These are phyloP conservation scores for Tragelaphus eurycerus DNA, from an alignment of 2,797 vertebrate species.

Conservation along the genomic window DNA sequence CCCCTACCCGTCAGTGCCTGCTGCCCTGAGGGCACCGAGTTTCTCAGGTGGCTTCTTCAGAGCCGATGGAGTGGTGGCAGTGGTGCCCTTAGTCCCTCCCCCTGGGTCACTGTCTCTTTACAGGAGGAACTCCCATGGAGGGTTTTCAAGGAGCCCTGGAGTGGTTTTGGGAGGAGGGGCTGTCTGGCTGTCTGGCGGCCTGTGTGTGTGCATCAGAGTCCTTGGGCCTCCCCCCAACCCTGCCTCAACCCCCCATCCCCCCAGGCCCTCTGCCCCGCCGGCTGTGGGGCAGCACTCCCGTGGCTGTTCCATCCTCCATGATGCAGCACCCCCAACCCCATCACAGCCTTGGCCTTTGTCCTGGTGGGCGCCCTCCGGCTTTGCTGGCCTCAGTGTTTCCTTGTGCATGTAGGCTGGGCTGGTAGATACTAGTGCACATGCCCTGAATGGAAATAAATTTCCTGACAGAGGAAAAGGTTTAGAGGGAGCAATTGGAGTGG, in stretches of 20 bases:
- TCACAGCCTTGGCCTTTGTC: too few species aligned
- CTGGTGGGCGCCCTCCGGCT: not conserved
- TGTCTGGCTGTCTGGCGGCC: not conserved
- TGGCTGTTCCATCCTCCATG: not conserved
- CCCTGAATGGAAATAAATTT: not conserved
- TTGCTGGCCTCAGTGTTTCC: not conserved
- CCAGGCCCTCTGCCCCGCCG: not conserved
- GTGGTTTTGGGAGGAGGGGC: not conserved
- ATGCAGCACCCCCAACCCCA: accelerated
- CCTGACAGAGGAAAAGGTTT: not conserved
- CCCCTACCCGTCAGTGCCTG: not conserved
- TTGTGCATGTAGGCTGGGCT: not conserved
- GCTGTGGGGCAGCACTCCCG: not conserved
- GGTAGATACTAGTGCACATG: not conserved
- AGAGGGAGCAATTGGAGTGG: not conserved
- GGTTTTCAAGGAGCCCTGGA: not conserved
- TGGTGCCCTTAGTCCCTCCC: not conserved
- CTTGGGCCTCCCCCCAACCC: not conserved
- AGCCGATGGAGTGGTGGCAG: not conserved
- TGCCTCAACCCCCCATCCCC: not conserved
- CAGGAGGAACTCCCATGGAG: not conserved
- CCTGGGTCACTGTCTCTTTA: not conserved
- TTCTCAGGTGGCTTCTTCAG: not conserved
- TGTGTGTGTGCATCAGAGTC: not conserved
- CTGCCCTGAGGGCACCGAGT: not conserved